These are phyloP conservation scores for Bathynomus jamesi DNA, from an alignment of 1,140 invertebrate genomes.

Conservation along the genomic window DNA sequence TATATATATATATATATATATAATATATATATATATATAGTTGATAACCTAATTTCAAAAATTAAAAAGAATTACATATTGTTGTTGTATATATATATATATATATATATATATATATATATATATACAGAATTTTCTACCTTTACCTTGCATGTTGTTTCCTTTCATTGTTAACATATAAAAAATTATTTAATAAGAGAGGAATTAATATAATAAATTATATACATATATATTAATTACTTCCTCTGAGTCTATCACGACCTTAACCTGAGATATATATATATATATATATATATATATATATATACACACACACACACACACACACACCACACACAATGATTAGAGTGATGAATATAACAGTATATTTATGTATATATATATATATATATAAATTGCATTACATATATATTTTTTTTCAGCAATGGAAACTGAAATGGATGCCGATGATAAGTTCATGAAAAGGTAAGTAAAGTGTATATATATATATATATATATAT, in stretches of 20 bases:
- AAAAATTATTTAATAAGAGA: too few relatives aligned
- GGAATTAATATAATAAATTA: neutral
- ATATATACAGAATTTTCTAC: neutral
- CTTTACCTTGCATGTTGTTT: neutral
- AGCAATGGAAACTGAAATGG: neutral
- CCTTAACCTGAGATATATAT: too few relatives aligned
- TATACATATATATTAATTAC: slow-evolving; percentile 1
- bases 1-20: slow-evolving; percentile 3
- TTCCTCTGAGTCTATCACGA: too few relatives aligned
- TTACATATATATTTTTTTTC: neutral
- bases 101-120: slow-evolving; percentile 3
- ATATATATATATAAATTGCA: neutral
- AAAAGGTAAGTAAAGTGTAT: neutral
- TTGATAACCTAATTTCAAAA: too few relatives aligned
- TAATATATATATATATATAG: neutral
- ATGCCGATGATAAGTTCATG: neutral
- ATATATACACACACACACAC: neutral
- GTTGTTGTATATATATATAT: neutral
- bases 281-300: slow-evolving; percentile 1
- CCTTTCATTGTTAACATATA: neutral
- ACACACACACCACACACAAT: too few relatives aligned
- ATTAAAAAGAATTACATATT: too few relatives aligned
- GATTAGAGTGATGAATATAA: too few relatives aligned
- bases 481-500: neutral
- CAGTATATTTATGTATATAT: neutral